Percentiles rank a stretch among this genome's conserved stretches.
These are phyloP conservation scores for Mya arenaria DNA, from an alignment of 1,140 invertebrate genomes.

Conservation along the genomic window DNA sequence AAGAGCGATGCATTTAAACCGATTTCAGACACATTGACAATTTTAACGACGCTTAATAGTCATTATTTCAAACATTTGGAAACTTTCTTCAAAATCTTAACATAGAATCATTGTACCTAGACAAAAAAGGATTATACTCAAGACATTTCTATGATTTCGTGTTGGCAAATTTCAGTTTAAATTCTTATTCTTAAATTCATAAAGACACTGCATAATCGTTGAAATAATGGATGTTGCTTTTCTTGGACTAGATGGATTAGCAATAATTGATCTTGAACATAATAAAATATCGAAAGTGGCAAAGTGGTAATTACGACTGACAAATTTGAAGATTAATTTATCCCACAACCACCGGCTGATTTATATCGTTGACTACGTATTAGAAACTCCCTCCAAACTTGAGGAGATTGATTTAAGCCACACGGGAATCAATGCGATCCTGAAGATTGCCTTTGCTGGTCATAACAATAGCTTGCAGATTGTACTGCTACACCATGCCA, in stretches of 20 bases:
- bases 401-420: constrained; percentile 40
- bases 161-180: constrained; percentile 26
- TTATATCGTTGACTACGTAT: constrained; percentile 44
- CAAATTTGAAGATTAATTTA: constrained; percentile 43
- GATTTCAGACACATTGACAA: background rate
- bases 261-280: constrained; percentile 36
- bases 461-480: constrained; percentile 21
- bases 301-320: constrained; percentile 5
- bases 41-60: constrained; percentile 20
- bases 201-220: constrained; percentile 35
- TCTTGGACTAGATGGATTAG: constrained; percentile 22
- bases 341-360: constrained; percentile 43
- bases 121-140: constrained; percentile 31
- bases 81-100: constrained; percentile 38
- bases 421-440: constrained; percentile 29
- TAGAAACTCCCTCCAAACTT: constrained; percentile 9
- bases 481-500: constrained; percentile 27
- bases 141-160: constrained; percentile 15
- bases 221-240: constrained; percentile 21
- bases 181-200: background rate
- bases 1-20: background rate
- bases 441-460: constrained; percentile 20
- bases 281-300: constrained; percentile 27
- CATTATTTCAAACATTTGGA: constrained; percentile 14
- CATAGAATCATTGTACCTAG: constrained; percentile 25